These are phyloP conservation scores for Porites lobata DNA, from an alignment of 92 coral and sea anemone species.

Conservation along the genomic window DNA sequence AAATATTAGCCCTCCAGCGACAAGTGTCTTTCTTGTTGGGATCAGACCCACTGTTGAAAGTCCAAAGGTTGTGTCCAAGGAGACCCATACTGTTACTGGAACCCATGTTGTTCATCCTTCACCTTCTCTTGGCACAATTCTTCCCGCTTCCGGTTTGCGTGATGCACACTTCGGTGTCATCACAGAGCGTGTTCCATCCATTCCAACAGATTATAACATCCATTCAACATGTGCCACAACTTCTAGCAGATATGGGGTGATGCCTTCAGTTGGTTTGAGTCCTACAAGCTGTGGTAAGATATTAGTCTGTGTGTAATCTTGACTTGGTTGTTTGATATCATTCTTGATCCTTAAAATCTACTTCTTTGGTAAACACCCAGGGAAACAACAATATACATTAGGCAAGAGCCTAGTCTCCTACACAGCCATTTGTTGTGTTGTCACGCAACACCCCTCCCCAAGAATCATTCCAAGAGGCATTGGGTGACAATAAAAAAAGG, in stretches of 20 bases:
- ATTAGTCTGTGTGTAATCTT: neutral
- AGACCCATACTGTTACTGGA: neutral
- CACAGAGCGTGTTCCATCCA: neutral
- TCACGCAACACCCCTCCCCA: too few species aligned
- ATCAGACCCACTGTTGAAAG: neutral
- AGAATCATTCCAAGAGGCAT: too few species aligned
- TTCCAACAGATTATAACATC: neutral
- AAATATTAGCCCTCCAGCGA: neutral
- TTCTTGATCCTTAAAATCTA: too few species aligned
- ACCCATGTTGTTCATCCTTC: neutral
- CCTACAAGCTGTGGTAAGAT: conserved; percentile 18
- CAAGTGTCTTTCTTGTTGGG: neutral
- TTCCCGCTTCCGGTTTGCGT: neutral
- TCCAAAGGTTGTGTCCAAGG: neutral
- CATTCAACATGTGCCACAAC: conserved; percentile 1
- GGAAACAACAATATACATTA: too few species aligned
- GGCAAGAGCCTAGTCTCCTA: too few species aligned
- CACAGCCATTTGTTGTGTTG: too few species aligned
- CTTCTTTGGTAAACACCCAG: too few species aligned
- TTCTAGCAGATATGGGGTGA: neutral
- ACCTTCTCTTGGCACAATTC: neutral
- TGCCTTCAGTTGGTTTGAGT: neutral
- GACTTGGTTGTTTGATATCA: neutral
- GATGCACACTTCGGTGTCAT: neutral
- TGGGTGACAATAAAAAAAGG: too few species aligned